Percentiles rank a stretch among this genome's conserved stretches.
These are phyloP conservation scores for Metridium senile DNA, from an alignment of 92 coral and sea anemone genomes.

Conservation along the genomic window DNA sequence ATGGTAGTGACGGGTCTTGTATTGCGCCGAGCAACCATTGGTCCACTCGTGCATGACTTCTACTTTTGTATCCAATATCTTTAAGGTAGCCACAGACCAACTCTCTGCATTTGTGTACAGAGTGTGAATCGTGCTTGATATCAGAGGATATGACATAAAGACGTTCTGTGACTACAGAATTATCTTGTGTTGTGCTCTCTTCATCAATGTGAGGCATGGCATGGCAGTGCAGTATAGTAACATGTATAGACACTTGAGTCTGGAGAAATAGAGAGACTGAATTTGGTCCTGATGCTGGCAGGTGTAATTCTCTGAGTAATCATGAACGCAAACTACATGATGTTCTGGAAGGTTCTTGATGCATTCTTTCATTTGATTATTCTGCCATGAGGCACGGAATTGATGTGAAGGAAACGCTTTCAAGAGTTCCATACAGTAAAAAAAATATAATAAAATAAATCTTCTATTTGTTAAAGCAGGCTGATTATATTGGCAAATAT, in stretches of 20 bases:
- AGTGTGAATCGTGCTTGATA: constrained; percentile 44
- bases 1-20: constrained; percentile 54
- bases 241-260: constrained; percentile 48
- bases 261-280: constrained; percentile 26
- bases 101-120: constrained; percentile 23
- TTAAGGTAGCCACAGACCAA: constrained; percentile 21
- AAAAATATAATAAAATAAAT: too few species aligned
- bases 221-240: constrained; percentile 51
- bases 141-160: constrained; percentile 39
- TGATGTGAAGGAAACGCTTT: constrained; percentile 50
- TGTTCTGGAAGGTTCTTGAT: constrained; percentile 11
- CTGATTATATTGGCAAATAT: too few species aligned
- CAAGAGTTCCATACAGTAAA: constrained; percentile 18
- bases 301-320: constrained; percentile 37
- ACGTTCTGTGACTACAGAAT: constrained; percentile 29
- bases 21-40: constrained; percentile 57
- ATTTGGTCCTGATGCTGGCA: constrained; percentile 41
- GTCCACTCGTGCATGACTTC: constrained; percentile 41
- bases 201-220: constrained; percentile 25
- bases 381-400: constrained; percentile 35
- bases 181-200: constrained; percentile 31
- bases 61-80: background rate
- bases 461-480: too few species aligned
- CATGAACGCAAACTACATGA: constrained; percentile 29
- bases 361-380: constrained; percentile 13